Conservation (phyloP, 2,888 invertebrate species). For the Cylindroiulus punctatus region DNA sequence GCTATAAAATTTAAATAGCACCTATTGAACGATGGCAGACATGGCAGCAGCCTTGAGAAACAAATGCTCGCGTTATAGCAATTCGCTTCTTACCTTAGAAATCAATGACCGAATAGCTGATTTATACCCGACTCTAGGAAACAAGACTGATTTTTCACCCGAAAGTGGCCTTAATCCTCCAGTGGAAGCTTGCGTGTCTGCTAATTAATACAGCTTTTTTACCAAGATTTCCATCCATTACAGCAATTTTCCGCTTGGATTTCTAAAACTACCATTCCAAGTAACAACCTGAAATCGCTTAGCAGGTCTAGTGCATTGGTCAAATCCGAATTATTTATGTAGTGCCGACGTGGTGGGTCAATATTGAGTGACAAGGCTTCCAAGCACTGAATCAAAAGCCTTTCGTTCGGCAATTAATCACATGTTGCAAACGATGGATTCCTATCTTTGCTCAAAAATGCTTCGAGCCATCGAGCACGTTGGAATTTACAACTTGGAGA, state of each 20-base stretch:
- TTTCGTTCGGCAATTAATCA: background rate
- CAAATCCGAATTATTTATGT: background rate
- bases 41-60: background rate
- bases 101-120: background rate
- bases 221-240: background rate
- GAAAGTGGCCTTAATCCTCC: background rate
- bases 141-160: background rate
- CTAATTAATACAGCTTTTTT: background rate
- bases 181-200: slow-evolving; percentile 13
- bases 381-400: background rate
- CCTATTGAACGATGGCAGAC: background rate
- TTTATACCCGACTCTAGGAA: background rate
- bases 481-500: slow-evolving; percentile 16
- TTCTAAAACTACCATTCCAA: background rate
- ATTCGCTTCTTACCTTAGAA: no score
- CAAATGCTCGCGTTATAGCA: background rate
- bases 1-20: background rate
- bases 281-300: background rate
- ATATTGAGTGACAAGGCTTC: slow-evolving; percentile 22
- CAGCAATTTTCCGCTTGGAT: background rate
- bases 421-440: background rate
- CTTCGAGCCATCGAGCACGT: background rate
- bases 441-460: background rate
- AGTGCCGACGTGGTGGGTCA: slow-evolving; percentile 33
- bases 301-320: background rate